These are phyloP conservation scores for Lanistes nyassanus DNA, from an alignment of 1,140 invertebrate genomes.

Conservation along the genomic window DNA sequence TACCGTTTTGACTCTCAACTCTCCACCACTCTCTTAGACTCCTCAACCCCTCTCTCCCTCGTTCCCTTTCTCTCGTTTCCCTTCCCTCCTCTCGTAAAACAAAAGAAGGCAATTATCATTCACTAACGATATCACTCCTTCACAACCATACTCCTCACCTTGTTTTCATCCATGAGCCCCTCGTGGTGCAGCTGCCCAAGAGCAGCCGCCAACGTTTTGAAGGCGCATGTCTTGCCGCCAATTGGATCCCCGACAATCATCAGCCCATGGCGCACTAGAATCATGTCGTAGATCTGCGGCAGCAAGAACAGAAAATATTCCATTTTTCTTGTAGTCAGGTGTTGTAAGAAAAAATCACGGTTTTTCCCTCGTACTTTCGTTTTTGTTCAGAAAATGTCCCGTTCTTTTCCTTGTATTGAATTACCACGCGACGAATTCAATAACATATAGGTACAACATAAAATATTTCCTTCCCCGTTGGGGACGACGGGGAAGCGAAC, in stretches of 20 bases:
- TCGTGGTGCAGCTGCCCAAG: constrained; percentile 52
- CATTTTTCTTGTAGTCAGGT: no score
- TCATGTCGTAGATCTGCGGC: constrained; percentile 67
- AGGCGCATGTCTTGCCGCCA: constrained; percentile 65
- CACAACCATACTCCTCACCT: no score
- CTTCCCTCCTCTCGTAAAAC: no score
- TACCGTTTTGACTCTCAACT: no score
- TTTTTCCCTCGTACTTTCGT: neutral
- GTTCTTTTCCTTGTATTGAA: no score
- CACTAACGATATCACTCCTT: neutral
- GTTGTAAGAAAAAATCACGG: neutral
- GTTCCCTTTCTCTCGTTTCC: no score
- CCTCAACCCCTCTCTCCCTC: no score
- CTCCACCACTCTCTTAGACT: neutral
- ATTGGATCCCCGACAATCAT: constrained; percentile 67
- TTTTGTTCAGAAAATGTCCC: neutral
- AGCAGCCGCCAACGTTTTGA: constrained; percentile 57
- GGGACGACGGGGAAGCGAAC: no score
- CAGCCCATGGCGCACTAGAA: constrained; percentile 65
- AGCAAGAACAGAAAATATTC: no score
- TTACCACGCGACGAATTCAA: no score
- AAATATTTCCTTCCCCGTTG: no score
- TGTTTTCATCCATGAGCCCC: constrained; percentile 60
- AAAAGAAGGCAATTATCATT: neutral
- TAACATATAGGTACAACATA: no score